Evolutionary conservation across 2,888 invertebrate genomes (phyloP).

Genomic region (Keiferia lycopersicella): DNA sequence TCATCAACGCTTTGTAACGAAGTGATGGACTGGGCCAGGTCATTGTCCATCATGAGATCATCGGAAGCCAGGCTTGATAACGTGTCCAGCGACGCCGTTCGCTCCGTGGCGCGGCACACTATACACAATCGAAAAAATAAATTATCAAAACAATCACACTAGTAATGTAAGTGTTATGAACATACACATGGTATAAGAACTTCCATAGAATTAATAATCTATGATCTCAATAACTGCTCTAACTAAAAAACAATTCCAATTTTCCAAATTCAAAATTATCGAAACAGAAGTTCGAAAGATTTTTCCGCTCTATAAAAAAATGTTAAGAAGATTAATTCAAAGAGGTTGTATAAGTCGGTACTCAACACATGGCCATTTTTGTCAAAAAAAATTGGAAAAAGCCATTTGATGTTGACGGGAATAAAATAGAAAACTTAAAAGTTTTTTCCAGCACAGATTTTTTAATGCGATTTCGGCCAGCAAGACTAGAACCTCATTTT

Average conservation of each 20-base stretch:
- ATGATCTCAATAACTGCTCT: no score
- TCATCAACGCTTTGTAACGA: slow-evolving; percentile 79
- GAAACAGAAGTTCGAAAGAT: no score
- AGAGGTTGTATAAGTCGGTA: neutral
- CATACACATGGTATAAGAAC: no score
- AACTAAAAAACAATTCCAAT: no score
- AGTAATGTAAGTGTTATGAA: no score
- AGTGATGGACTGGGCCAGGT: slow-evolving; percentile 83
- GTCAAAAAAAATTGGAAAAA: neutral
- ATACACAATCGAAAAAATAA: slow-evolving; percentile 28
- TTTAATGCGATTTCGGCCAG: neutral
- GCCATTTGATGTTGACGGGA: neutral
- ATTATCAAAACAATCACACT: neutral
- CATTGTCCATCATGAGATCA: slow-evolving; percentile 93
- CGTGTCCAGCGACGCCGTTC: slow-evolving; percentile 89
- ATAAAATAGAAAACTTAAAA: neutral
- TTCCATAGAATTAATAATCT: neutral
- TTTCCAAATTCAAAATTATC: no score
- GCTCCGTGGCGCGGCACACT: slow-evolving; percentile 67
- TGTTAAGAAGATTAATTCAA: no score
- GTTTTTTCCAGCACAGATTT: no score
- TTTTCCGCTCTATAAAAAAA: no score
- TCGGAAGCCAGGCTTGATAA: slow-evolving; percentile 94
- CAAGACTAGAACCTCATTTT: no score
- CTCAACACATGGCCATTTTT: neutral